Evolutionary conservation across 2,888 invertebrate species (phyloP), one percentile per base, ranked within the genome.

Genomic region (Antheraea assamensis): DNA sequence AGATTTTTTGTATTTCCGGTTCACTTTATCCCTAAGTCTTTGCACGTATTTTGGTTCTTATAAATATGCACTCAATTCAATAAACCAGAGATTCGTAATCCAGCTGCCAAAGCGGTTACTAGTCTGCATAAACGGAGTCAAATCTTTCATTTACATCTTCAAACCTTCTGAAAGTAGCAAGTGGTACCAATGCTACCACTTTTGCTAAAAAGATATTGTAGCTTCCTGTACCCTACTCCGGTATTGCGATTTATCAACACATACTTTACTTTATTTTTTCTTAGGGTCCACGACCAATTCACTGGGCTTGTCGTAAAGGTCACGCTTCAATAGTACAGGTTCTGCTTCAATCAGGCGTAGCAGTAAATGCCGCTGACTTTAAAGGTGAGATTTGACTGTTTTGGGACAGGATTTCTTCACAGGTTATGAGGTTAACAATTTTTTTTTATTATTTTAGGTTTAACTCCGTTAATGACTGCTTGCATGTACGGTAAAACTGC

Each of bases 251-350:
- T 42, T 42, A 42, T 13, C 61, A 30, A 64, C 17, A 61, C 21
- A 64, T 64, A 64, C 27, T 13, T 64, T 30, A 30, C 17, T 70
- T 52, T 52, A 55, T 47, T 47, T 35, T n/a, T 81, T 78, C 13
- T 42, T 76, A 94, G 93, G 98, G 98, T 1, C 98, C 98, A 0
- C 95, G 97, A 42, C 98, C 98, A 1, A 98, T 98, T 77, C 98
- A 99, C 87, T 98, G 98, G 98, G 98, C 98, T 0, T 98, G 98
- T 85, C 96, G 98, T 61, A 98, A 98, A 88, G 98, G 98, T 0
- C 98, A 98, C 86, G 97, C 98, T 0, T 97, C 98, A 0, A 96
- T 98, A 27, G 98, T 98, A 8, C 98, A 98, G 92, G 95, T 96
- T 0, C 87, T 96, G 30, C 86, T 96, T 58, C 96, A 98, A 93